Base-by-base conservation (phyloP, 2,797 vertebrate species). In the Benthosema pterotum region DNA sequence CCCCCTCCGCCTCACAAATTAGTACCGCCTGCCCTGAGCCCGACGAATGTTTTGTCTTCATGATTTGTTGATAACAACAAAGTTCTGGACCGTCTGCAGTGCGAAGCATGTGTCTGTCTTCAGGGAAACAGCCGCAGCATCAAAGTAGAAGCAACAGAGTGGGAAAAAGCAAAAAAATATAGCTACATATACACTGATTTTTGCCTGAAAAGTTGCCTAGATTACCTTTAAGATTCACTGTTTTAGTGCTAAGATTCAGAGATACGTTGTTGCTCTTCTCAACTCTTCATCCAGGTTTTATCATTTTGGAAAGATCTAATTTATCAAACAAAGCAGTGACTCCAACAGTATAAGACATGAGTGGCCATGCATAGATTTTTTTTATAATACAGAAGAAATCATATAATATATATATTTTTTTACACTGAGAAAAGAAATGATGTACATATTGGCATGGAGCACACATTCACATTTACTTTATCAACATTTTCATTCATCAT, bases 331-430 rank as follows among this genome's bases (percentile, higher is more conserved):
- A 57, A 75, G 71, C 75, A 71, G 32, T 61, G 60, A 71, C 47
- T 79, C 63, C 80, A 63, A 25, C 63, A 81, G 70, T 67, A n/a
- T n/a, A 85, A 78, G 72, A 83, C 70, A 72, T 22, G 66, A 71
- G 25, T 53, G 11, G 45, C 32, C 47, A 18, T 25, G 22, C 22
- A 25, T 28, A 42, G 25, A 58, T 71, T 81, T 38, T 19, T 69
- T 72, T 38, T 19, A 67, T 72, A 77, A 74, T 65, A 75, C 66
- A 77, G 43, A 80, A 69, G 65, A 58, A 1, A 49, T 42, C 18
- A 51, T 43, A n/a, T n/a, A n/a, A n/a, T n/a, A n/a, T n/a, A 67
- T 32, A 48, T 5, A 72, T 60, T 63, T 69, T 83, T 69, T 75
- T 69, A 75, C 53, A 77, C 57, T 64, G 25, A 71, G 13, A 67